Conservation (phyloP, 2,888 invertebrate genomes). For the Noctua janthe region DNA sequence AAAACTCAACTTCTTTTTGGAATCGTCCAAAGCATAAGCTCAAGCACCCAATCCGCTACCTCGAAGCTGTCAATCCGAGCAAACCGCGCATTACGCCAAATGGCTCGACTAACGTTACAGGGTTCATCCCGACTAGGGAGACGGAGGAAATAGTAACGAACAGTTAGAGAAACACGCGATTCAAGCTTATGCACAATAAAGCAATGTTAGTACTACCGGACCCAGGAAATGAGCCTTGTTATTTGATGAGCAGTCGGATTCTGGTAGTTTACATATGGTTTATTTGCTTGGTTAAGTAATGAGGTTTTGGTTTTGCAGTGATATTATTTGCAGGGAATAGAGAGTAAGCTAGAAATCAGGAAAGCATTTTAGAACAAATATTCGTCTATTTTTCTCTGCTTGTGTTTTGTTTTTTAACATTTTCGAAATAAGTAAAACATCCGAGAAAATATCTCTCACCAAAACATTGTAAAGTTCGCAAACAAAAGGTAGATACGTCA, state of each 20-base stretch:
- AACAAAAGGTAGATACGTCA: conserved; percentile 73
- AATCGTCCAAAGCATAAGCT: conserved; percentile 6
- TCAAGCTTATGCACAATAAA: conserved; percentile 86
- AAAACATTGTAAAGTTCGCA: conserved; percentile 52
- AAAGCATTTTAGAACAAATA: not conserved
- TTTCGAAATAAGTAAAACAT: not conserved
- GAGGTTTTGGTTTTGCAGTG: conserved; percentile 10
- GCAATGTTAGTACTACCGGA: conserved; percentile 79
- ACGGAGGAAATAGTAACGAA: conserved; percentile 85
- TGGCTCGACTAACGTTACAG: conserved; percentile 86
- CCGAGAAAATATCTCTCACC: conserved; percentile 8
- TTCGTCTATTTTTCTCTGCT: not conserved
- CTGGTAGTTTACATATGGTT: conserved; percentile 58
- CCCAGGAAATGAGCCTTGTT: conserved; percentile 84
- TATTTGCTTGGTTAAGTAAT: conserved; percentile 46
- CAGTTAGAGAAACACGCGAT: conserved; percentile 72
- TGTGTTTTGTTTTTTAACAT: not conserved
- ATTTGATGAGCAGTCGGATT: conserved; percentile 75
- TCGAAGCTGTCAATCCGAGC: conserved; percentile 85
- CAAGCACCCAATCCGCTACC: conserved; percentile 47
- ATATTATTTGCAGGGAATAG: not conserved
- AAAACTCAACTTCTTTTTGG: not conserved
- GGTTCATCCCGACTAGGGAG: conserved; percentile 48
- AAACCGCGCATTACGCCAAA: conserved; percentile 89
- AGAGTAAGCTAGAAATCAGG: not conserved